Evolutionary conservation across 2,797 vertebrate genomes (phyloP).

Genomic region (Adrianichthys oophorus): DNA sequence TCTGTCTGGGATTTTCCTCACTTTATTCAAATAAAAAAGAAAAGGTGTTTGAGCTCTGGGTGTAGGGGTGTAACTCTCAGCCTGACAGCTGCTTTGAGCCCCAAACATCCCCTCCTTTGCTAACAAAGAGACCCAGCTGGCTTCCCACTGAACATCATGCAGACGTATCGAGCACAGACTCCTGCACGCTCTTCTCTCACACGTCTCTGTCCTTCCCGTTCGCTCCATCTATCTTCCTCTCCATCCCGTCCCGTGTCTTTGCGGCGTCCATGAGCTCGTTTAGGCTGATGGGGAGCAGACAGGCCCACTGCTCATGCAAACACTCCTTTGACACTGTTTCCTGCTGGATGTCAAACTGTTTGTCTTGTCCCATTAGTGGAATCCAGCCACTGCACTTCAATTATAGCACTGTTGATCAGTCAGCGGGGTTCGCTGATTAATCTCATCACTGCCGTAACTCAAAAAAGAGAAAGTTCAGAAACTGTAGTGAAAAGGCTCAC

Average conservation of each 20-base stretch:
- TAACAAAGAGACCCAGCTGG: slow-evolving; percentile 61
- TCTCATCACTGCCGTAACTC: not conserved
- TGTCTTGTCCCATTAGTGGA: slow-evolving; percentile 49
- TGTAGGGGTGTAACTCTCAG: slow-evolving; percentile 45
- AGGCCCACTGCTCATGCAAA: slow-evolving; percentile 55
- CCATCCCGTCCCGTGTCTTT: slow-evolving; percentile 20
- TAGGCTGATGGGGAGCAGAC: slow-evolving; percentile 57
- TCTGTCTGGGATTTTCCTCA: slow-evolving; percentile 37
- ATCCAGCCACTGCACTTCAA: slow-evolving; percentile 40
- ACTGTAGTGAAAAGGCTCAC: not conserved
- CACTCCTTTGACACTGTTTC: slow-evolving; percentile 51
- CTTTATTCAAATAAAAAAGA: slow-evolving; percentile 41
- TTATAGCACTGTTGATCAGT: slow-evolving; percentile 31
- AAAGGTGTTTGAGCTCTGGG: slow-evolving; percentile 47
- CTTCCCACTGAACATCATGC: slow-evolving; percentile 48
- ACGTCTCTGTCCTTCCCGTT: slow-evolving; percentile 22
- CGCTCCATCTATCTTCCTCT: slow-evolving; percentile 17
- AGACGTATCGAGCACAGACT: slow-evolving; percentile 47
- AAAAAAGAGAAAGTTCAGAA: slow-evolving; percentile 2
- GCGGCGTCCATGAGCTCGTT: slow-evolving; percentile 59
- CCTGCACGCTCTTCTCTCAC: slow-evolving; percentile 22
- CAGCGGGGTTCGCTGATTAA: slow-evolving; percentile 12
- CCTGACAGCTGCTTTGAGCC: slow-evolving; percentile 67
- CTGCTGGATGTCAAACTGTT: slow-evolving; percentile 43
- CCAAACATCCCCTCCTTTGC: slow-evolving; percentile 39